Percentiles rank a stretch among this genome's conserved stretches.
phyloP scores from a whole-genome alignment of 2,797 vertebrate genomes.

The Sebastes alutus region DNA sequence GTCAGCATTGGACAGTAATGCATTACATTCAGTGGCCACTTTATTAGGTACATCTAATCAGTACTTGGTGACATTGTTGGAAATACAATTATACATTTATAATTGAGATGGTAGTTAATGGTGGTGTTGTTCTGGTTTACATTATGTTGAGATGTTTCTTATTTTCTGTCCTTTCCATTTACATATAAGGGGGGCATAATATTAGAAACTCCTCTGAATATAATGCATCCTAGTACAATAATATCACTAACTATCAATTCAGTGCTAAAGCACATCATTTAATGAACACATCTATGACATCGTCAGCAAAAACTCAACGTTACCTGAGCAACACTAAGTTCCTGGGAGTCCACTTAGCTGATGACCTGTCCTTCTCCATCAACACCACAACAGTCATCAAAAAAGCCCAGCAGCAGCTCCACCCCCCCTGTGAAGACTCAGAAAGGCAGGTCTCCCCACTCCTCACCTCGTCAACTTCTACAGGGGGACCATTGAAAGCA shows the following conservation, averaged over 20 bases:
- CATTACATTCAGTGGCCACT: neutral
- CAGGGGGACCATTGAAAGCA: too few relatives aligned
- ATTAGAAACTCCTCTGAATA: neutral
- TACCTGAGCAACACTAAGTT: too few relatives aligned
- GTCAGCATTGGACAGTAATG: neutral
- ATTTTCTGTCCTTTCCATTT: neutral
- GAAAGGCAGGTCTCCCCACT: neutral
- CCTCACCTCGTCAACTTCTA: too few relatives aligned
- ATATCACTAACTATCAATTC: neutral
- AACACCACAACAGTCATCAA: too few relatives aligned
- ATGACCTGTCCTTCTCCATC: too few relatives aligned
- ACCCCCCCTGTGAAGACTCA: neutral
- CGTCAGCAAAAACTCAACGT: neutral
- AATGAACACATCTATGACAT: neutral
- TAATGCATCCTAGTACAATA: too few relatives aligned
- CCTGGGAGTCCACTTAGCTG: too few relatives aligned
- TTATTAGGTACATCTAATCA: neutral
- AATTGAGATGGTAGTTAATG: neutral
- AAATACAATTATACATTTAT: neutral
- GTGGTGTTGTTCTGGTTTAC: neutral
- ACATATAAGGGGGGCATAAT: neutral
- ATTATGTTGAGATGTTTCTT: neutral
- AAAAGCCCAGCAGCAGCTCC: too few relatives aligned
- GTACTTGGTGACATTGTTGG: neutral
- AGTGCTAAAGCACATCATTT: neutral